Conservation (phyloP, 2,797 vertebrate genomes). For the Peromyscus aztecus region DNA sequence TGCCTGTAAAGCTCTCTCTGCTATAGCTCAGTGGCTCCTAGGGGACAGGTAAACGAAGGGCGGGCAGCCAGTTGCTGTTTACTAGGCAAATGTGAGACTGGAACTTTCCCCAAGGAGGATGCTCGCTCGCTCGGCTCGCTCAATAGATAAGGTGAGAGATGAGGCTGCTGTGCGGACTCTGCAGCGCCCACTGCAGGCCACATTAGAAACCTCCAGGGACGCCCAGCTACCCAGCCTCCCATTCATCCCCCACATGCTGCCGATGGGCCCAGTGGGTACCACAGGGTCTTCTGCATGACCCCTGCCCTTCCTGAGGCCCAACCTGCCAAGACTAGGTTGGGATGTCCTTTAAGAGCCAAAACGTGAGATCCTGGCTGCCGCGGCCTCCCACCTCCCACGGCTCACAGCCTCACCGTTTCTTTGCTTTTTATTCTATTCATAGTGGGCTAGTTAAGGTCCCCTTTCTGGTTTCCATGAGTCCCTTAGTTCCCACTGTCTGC, state of each 20-base stretch:
- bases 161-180: not conserved
- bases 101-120: not conserved
- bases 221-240: rapidly evolving
- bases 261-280: rapidly evolving
- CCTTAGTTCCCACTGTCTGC: not conserved
- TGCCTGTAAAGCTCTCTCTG: not conserved
- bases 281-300: not conserved
- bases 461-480: not conserved
- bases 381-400: not conserved
- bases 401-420: rapidly evolving
- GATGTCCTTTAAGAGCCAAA: rapidly evolving
- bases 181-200: not conserved
- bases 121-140: too few species aligned
- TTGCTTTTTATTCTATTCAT: rapidly evolving
- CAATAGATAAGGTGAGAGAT: not conserved
- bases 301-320: not conserved
- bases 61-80: not conserved
- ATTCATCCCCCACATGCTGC: rapidly evolving
- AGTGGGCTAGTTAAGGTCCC: not conserved
- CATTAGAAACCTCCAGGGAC: not conserved
- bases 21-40: not conserved
- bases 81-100: not conserved
- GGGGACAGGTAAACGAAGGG: conserved; percentile 12
- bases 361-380: not conserved
- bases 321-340: too few species aligned